Evolutionary conservation across 2,888 invertebrate species (phyloP), one percentile per base, ranked within the genome.

Genomic region (Volucella bombylans): DNA sequence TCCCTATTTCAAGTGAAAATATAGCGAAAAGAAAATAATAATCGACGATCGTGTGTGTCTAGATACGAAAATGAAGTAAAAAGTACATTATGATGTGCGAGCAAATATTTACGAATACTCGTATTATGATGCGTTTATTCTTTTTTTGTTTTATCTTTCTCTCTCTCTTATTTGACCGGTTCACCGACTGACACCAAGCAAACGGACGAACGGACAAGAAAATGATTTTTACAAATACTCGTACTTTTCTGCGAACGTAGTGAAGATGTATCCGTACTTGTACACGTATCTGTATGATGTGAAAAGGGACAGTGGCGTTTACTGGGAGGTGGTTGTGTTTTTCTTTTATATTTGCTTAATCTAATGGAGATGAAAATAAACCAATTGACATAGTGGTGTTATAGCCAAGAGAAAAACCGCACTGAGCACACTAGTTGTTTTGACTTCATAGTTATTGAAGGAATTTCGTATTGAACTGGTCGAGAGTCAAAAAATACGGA

Each of bases 301-400:
- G 55, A 57, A 47, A 15, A 67, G 31, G 23, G n/a, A 39, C 59
- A 31, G 50, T 71, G 62, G 23, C 54, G 6, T 61, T 47, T 52
- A 6, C 31, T 6, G 31, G 4, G 31, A 31, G 31, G 6, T 6
- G 31, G 6, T 31, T 31, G 31, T 71, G 41, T 71, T 61, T 71
- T 61, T 49, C 38, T 49, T 49, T 38, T 61, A 9, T 49, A 31
- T 82, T 74, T 79, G 64, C 18, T 69, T 23, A 38, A 52, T 61
- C 71, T 67, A 45, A 64, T 80, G 68, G 47, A 76, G 65, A 61
- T 71, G 80, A 64, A 85, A 76, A 85, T 85, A 80, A 85, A 80
- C 61, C 67, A 73, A 64, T 61, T 68, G 68, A 68, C 67, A 78
- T 49, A 41, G 12, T 59, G 52, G n/a, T 41, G 12, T 8, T 41